These are phyloP conservation scores for Melanogrammus aeglefinus DNA, from an alignment of 2,797 vertebrate species.

Conservation along the genomic window DNA sequence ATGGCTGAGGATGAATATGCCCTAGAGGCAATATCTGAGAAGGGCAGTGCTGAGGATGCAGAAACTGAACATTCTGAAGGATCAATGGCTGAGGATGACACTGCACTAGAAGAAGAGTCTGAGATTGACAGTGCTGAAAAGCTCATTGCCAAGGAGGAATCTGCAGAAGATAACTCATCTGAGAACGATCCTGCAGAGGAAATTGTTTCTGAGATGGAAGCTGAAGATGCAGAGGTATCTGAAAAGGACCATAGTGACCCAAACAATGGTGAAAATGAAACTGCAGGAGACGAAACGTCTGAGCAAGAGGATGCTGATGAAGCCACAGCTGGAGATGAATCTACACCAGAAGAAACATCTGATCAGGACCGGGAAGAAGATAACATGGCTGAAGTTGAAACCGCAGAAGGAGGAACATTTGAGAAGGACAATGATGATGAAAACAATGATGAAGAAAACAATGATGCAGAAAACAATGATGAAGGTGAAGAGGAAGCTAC, in stretches of 20 bases:
- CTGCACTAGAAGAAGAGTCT: conserved; percentile 6
- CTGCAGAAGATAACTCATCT: conserved; percentile 7
- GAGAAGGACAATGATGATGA: background rate
- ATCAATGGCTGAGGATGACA: background rate
- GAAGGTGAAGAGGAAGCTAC: conserved; percentile 33
- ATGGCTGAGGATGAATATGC: conserved; percentile 17
- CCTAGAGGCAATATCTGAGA: conserved; percentile 29
- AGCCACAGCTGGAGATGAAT: conserved; percentile 17
- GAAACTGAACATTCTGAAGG: conserved; percentile 17
- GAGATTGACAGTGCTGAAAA: conserved; percentile 18
- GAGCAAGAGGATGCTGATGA: background rate
- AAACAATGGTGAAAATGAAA: background rate
- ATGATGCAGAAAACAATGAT: background rate
- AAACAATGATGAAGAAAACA: conserved; percentile 22
- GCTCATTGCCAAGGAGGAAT: conserved; percentile 18
- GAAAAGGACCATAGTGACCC: conserved; percentile 20
- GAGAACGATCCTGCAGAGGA: conserved; percentile 4
- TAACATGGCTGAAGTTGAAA: background rate
- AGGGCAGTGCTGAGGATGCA: conserved; percentile 16
- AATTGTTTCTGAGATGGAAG: conserved; percentile 7
- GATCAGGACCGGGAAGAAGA: conserved; percentile 3
- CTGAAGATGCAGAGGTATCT: conserved; percentile 33
- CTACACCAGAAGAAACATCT: conserved; percentile 20
- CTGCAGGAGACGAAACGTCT: background rate
- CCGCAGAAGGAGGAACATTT: conserved; percentile 16